phyloP scores from a whole-genome alignment of 2,888 invertebrate species.

The Philonicus albiceps region DNA sequence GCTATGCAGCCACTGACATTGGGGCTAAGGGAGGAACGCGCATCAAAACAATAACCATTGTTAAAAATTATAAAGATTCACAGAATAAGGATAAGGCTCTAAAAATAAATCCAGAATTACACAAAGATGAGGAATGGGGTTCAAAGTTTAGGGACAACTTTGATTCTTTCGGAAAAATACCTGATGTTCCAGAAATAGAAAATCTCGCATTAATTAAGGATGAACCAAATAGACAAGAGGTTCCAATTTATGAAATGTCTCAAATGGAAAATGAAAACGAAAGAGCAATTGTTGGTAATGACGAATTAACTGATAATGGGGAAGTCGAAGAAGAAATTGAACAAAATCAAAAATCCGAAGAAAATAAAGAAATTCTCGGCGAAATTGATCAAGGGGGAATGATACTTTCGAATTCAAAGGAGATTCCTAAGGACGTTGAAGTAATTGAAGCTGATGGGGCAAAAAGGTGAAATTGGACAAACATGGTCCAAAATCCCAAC shows the following conservation, averaged over 20 bases:
- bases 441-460: slow-evolving; percentile 52
- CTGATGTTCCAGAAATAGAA: slow-evolving; percentile 61
- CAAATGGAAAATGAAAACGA: neutral
- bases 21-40: slow-evolving; percentile 61
- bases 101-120: slow-evolving; percentile 57
- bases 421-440: slow-evolving; percentile 60
- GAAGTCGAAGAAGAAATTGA: slow-evolving; percentile 22
- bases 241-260: slow-evolving; percentile 37
- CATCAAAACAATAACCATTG: slow-evolving; percentile 62
- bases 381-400: slow-evolving; percentile 49
- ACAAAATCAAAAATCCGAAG: slow-evolving; percentile 45
- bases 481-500: neutral
- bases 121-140: slow-evolving; percentile 59
- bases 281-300: neutral
- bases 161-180: slow-evolving; percentile 58
- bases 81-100: slow-evolving; percentile 53
- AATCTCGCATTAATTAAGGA: slow-evolving; percentile 54
- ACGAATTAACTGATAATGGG: neutral
- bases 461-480: neutral
- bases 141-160: slow-evolving; percentile 60
- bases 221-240: neutral
- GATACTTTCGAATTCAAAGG: slow-evolving; percentile 53
- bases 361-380: slow-evolving; percentile 45
- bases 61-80: slow-evolving; percentile 54
- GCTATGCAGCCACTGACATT: slow-evolving; percentile 62